Conservation (phyloP, 2,797 vertebrate genomes). For the Perodicticus potto region DNA sequence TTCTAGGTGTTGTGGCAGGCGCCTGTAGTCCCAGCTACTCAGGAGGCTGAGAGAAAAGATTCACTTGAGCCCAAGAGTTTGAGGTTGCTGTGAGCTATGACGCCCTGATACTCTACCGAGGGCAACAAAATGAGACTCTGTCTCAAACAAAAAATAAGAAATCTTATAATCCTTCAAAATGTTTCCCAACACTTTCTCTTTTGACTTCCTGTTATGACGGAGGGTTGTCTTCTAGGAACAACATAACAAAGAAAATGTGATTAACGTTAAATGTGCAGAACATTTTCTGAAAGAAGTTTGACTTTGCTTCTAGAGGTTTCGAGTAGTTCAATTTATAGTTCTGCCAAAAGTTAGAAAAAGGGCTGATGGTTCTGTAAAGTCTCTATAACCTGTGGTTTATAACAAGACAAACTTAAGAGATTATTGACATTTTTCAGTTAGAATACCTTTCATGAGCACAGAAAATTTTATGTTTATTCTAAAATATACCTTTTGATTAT, state of each 20-base stretch:
- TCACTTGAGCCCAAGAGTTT: too few species aligned
- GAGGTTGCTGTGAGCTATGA: too few species aligned
- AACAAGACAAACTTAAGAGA: slow-evolving; percentile 25
- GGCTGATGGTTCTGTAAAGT: background rate
- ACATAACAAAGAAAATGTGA: slow-evolving; percentile 13
- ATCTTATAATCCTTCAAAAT: background rate
- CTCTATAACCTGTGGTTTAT: background rate
- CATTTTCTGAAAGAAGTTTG: slow-evolving; percentile 46
- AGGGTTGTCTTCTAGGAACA: slow-evolving; percentile 49
- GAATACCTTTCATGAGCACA: background rate
- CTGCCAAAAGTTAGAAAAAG: slow-evolving; percentile 19
- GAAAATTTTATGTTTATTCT: slow-evolving; percentile 2
- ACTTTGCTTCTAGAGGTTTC: slow-evolving; percentile 53
- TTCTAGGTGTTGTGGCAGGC: too few species aligned
- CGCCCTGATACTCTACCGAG: too few species aligned
- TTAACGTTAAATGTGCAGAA: slow-evolving; percentile 7
- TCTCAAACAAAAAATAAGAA: too few species aligned
- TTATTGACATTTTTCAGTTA: slow-evolving; percentile 37
- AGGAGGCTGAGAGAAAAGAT: too few species aligned
- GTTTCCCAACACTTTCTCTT: slow-evolving; percentile 28
- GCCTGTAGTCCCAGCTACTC: too few species aligned
- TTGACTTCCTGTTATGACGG: background rate
- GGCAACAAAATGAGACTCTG: too few species aligned
- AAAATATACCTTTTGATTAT: slow-evolving; percentile 36
- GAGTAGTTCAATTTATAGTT: slow-evolving; percentile 32